Percentiles rank a stretch among this genome's conserved stretches.
Evolutionary conservation across 2,888 invertebrate genomes (phyloP).

Genomic region (Dicroscelio sp.): DNA sequence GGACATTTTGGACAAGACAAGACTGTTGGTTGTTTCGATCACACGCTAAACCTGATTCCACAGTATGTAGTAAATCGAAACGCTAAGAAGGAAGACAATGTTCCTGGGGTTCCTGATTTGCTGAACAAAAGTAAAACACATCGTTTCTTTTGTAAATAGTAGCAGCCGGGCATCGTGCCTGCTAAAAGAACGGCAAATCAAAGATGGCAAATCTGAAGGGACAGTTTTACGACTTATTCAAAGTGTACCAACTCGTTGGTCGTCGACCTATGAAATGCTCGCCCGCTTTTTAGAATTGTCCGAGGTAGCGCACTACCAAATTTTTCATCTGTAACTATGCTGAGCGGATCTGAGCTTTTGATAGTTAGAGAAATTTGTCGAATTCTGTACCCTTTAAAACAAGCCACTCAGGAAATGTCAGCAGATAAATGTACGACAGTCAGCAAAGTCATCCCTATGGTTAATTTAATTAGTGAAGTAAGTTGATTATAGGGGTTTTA

Average conservation of each 20-base stretch:
- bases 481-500: neutral
- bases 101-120: neutral
- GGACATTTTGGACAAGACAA: neutral
- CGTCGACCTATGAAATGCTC: constrained; percentile 3
- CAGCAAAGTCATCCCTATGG: constrained; percentile 26
- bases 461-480: neutral
- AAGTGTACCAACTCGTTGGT: constrained; percentile 12
- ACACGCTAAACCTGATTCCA: neutral
- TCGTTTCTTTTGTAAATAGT: neutral
- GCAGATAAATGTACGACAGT: neutral
- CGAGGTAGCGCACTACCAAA: neutral
- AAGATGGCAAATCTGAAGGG: neutral
- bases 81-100: neutral
- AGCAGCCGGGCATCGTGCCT: neutral
- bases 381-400: neutral
- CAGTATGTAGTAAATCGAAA: neutral
- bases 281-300: neutral
- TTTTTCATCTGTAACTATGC: neutral
- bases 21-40: neutral
- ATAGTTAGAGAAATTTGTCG: neutral
- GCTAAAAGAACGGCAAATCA: neutral
- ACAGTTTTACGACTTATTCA: neutral
- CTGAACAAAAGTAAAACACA: neutral
- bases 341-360: neutral
- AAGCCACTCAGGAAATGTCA: constrained; percentile 11